phyloP scores from a whole-genome alignment of 2,113 vertebrate species.

The Burhinus oedicnemus region DNA sequence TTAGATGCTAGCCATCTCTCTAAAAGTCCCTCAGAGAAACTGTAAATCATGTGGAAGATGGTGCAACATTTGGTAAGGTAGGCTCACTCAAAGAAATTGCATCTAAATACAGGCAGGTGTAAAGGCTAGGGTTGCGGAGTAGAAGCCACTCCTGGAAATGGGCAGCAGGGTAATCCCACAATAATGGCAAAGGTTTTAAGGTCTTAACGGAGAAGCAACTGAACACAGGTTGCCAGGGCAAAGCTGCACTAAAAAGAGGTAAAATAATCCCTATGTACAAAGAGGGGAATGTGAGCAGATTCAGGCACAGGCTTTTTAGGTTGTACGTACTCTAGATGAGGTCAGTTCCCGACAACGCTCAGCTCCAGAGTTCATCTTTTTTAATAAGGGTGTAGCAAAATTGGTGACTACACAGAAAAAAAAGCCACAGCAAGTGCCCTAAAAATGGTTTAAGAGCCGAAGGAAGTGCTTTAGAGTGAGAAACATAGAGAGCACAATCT shows the following conservation, averaged over 20 bases:
- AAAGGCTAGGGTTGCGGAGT: neutral
- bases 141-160: neutral
- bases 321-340: neutral
- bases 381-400: neutral
- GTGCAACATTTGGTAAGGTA: neutral
- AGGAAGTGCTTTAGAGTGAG: neutral
- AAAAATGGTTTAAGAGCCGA: neutral
- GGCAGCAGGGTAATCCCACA: neutral
- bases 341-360: neutral
- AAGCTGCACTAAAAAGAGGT: neutral
- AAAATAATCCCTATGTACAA: neutral
- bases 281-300: neutral
- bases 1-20: neutral
- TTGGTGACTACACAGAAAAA: neutral
- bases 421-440: neutral
- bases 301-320: neutral
- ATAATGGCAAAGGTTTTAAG: neutral
- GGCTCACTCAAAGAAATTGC: neutral
- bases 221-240: neutral
- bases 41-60: neutral
- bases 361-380: neutral
- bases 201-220: neutral
- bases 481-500: neutral
- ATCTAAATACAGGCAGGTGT: neutral
- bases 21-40: neutral